phyloP scores from a whole-genome alignment of 2,888 invertebrate genomes.

The Megamerina dolium region DNA sequence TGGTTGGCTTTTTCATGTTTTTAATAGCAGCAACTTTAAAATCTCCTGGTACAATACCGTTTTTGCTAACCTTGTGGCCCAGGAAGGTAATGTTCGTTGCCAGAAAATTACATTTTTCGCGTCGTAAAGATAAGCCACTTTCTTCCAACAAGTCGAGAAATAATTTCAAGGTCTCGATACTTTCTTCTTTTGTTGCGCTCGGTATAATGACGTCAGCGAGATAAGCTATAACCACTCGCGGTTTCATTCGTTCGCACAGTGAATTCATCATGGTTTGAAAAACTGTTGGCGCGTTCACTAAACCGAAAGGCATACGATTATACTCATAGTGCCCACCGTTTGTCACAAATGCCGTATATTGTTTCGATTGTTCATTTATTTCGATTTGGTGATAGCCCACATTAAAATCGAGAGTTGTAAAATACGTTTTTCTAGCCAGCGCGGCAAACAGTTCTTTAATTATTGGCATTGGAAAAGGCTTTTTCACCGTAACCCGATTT shows the following conservation, averaged over 20 bases:
- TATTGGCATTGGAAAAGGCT: constrained; percentile 14
- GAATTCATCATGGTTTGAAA: constrained; percentile 15
- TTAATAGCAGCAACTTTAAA: constrained; percentile 16
- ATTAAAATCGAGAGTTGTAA: constrained; percentile 12
- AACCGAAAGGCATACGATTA: constrained; percentile 13
- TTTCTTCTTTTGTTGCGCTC: no score
- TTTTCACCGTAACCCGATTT: constrained; percentile 12
- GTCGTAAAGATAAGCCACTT: constrained; percentile 13
- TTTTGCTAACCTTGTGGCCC: constrained; percentile 13
- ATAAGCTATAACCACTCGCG: not conserved
- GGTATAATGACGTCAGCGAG: no score
- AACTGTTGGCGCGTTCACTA: constrained; percentile 12
- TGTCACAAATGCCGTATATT: constrained; percentile 17
- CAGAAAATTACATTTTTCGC: constrained; percentile 20
- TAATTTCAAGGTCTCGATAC: no score
- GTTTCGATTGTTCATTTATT: constrained; percentile 9
- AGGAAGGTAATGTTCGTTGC: constrained; percentile 9
- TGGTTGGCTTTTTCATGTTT: constrained; percentile 16
- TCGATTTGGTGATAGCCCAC: constrained; percentile 19
- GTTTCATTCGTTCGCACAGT: constrained; percentile 1
- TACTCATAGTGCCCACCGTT: constrained; percentile 12
- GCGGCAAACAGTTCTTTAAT: constrained; percentile 12
- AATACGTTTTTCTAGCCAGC: constrained; percentile 11
- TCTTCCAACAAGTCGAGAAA: constrained; percentile 1
- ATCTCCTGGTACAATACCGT: constrained; percentile 16